These are phyloP conservation scores for Megaptera novaeangliae DNA, from an alignment of 2,113 vertebrate genomes.

Conservation along the genomic window DNA sequence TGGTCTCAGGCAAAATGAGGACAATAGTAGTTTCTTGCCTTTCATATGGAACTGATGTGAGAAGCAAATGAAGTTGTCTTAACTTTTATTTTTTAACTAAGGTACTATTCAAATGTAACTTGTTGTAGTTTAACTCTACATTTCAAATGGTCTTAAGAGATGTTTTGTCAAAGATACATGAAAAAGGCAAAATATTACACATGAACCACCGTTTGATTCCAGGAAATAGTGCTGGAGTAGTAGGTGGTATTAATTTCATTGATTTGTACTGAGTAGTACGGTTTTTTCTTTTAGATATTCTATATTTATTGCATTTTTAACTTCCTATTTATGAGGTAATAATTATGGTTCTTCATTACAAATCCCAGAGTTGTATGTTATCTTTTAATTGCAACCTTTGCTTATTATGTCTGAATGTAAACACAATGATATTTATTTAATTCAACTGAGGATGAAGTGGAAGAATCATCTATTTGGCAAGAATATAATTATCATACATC, in stretches of 20 bases:
- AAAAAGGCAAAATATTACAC: not conserved
- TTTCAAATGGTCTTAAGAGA: not conserved
- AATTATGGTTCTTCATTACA: slow-evolving; percentile 26
- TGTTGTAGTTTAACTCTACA: not conserved
- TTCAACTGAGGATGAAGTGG: not conserved
- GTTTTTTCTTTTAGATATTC: not conserved
- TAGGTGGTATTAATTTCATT: not conserved
- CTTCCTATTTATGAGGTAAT: not conserved
- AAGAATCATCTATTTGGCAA: not conserved
- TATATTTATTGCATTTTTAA: not conserved
- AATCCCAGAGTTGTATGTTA: not conserved
- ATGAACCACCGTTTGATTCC: not conserved
- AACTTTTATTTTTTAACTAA: not conserved
- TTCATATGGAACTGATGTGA: not conserved
- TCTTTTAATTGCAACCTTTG: slow-evolving; percentile 36
- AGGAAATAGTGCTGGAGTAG: not conserved
- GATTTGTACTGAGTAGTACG: not conserved
- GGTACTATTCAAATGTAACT: not conserved
- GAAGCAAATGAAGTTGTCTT: not conserved
- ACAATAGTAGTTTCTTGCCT: not conserved
- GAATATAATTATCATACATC: not conserved
- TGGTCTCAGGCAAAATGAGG: not conserved
- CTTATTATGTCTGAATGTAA: not conserved
- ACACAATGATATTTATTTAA: not conserved
- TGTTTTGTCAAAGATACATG: not conserved